These are phyloP conservation scores for Amniataba percoides DNA, from an alignment of 2,797 vertebrate species.

Conservation along the genomic window DNA sequence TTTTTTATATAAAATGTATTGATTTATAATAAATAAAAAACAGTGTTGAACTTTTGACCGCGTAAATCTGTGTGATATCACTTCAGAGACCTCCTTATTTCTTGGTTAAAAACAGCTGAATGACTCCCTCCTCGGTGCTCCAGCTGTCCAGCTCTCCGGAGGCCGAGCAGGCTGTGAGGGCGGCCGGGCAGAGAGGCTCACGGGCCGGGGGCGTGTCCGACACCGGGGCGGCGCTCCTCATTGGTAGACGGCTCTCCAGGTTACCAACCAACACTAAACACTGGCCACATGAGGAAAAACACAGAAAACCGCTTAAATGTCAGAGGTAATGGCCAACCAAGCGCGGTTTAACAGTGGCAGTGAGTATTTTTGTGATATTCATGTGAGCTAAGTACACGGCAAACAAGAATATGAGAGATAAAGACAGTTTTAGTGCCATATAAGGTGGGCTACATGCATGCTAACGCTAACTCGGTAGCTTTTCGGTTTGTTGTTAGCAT, in stretches of 20 bases:
- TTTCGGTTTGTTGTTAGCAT: constrained; percentile 66
- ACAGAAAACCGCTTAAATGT: constrained; percentile 28
- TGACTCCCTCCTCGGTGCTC: background rate
- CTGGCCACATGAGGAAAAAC: constrained; percentile 67
- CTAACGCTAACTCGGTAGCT: constrained; percentile 56
- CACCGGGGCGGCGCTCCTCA: constrained; percentile 33
- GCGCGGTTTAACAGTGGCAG: background rate
- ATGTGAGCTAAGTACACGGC: accelerated
- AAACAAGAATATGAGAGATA: accelerated
- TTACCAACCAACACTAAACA: constrained; percentile 78
- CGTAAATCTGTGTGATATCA: constrained; percentile 37
- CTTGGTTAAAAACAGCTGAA: background rate
- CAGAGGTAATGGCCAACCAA: constrained; percentile 21
- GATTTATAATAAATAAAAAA: constrained; percentile 89
- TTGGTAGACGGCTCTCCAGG: constrained; percentile 80
- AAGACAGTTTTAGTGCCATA: background rate
- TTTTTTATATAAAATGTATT: constrained; percentile 87
- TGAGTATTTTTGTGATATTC: constrained; percentile 36
- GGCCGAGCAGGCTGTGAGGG: constrained; percentile 25
- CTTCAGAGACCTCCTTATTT: background rate
- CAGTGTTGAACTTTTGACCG: constrained; percentile 84
- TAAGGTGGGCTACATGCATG: constrained; percentile 22
- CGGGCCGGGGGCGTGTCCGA: constrained; percentile 58
- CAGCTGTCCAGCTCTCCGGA: constrained; percentile 6
- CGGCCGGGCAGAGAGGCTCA: constrained; percentile 11